Percentiles rank a stretch among this genome's conserved stretches.
Evolutionary conservation across 2,797 vertebrate genomes (phyloP).

Genomic region (Anolis apletophallus): DNA sequence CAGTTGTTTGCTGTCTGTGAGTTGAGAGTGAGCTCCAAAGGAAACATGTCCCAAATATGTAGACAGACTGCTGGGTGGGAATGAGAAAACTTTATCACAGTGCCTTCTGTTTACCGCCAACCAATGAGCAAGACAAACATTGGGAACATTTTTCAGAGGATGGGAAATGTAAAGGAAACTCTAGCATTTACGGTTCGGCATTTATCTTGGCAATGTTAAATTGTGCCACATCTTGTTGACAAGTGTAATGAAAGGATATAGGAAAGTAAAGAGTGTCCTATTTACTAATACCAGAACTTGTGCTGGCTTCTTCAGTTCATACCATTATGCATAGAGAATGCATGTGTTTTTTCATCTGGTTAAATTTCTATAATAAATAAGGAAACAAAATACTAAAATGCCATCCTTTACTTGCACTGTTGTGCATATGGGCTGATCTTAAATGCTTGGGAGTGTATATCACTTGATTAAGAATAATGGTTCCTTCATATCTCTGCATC

Average conservation of each 20-base stretch:
- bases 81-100: neutral
- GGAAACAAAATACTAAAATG: conserved; percentile 19
- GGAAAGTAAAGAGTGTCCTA: neutral
- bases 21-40: conserved; percentile 27
- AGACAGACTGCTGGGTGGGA: conserved; percentile 37
- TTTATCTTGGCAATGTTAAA: neutral
- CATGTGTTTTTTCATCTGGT: neutral
- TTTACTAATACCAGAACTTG: neutral
- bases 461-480: neutral
- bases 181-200: neutral
- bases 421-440: neutral
- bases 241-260: neutral
- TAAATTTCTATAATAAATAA: neutral
- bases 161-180: neutral
- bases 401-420: neutral
- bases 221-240: neutral
- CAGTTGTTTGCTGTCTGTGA: conserved; percentile 21
- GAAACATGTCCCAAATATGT: conserved; percentile 28
- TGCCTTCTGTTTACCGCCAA: neutral
- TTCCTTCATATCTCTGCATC: neutral
- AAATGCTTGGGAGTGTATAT: neutral
- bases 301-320: neutral
- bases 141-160: conserved; percentile 28
- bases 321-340: neutral
- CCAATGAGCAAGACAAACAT: conserved; percentile 6